Evolutionary conservation across 1,140 invertebrate species (phyloP).

Genomic region (Caerostris extrusa): DNA sequence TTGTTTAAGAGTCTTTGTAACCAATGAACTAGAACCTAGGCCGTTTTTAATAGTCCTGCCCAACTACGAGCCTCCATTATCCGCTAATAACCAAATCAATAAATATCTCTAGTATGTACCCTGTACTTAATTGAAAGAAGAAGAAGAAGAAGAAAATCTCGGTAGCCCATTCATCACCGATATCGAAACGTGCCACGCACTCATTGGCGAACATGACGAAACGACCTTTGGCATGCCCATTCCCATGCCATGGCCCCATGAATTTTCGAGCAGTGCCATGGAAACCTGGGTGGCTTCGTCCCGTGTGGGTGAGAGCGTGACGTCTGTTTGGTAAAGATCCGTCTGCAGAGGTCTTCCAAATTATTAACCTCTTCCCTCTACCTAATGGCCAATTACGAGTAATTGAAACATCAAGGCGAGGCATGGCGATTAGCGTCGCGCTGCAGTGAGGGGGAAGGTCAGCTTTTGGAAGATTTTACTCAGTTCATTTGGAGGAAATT

Average conservation of each 20-base stretch:
- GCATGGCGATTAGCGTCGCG: conserved; percentile 27
- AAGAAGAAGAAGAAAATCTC: neutral
- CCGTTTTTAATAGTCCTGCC: too few relatives aligned
- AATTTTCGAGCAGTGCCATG: neutral
- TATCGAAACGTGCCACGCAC: neutral
- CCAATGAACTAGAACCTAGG: too few relatives aligned
- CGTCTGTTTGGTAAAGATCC: conserved; percentile 59
- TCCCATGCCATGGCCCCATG: neutral
- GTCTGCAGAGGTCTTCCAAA: conserved; percentile 35
- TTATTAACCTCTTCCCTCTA: conserved; percentile 40
- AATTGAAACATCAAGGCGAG: conserved; percentile 66
- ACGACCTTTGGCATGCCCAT: neutral
- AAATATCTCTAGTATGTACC: neutral
- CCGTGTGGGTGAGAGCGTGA: conserved; percentile 53
- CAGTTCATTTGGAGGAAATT: neutral
- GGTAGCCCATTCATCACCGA: neutral
- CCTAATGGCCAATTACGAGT: conserved; percentile 37
- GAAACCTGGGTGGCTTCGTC: conserved; percentile 19
- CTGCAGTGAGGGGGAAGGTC: neutral
- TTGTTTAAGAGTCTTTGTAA: too few relatives aligned
- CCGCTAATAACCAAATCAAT: conserved; percentile 6
- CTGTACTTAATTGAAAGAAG: too few relatives aligned
- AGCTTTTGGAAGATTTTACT: neutral
- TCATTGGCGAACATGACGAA: neutral
- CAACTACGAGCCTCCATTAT: too few relatives aligned